Base-by-base conservation (phyloP, 1,140 invertebrate genomes). In the Pseudachorutes palmiensis region DNA sequence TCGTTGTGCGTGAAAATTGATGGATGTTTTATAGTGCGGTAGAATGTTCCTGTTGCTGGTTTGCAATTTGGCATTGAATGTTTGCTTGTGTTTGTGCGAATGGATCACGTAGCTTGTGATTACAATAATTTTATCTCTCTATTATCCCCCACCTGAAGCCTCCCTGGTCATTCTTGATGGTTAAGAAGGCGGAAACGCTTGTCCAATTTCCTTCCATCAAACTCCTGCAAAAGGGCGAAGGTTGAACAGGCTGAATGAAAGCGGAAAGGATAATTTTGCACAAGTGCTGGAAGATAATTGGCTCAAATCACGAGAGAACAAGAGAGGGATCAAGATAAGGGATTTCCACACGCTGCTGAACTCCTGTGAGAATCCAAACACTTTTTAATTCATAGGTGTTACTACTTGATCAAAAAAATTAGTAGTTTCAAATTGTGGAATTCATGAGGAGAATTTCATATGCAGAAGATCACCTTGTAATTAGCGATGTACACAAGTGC, bases 351-450 rank as follows among this genome's bases (percentile, higher is more conserved):
- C 5, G 5, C 36, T 41, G 5, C 36, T 19, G 19, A 41, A 41
- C 36, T 41, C 5, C 36, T 41, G 19, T 19, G 5, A 9, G 5
- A 9, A 5, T 19, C 36, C 19, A 5, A 55, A 26, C 9, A 16
- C 51, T 22, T 14, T 24, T 55, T 55, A 55, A 55, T 19, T 55
- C 51, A 55, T 55, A 55, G 51, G 51, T 55, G 51, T 55, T 55
- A 55, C 51, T 55, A 55, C 5, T 5, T 12, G 51, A 55, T 55
- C 51, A 41, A 19, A n/a, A 45, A 55, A 55, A 55, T 55, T 55
- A 55, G 51, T 12, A 55, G 24, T 55, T 55, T 14, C 51, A 55
- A 24, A 22, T 9, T 14, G 24, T 24, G 5, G 24, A 55, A 55
- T 14, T 9, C 51, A 55, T 55, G 51, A 55, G 51, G 5, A 19